Conservation (phyloP, 2,888 invertebrate species). For the Glyphotaelius pellucidus region DNA sequence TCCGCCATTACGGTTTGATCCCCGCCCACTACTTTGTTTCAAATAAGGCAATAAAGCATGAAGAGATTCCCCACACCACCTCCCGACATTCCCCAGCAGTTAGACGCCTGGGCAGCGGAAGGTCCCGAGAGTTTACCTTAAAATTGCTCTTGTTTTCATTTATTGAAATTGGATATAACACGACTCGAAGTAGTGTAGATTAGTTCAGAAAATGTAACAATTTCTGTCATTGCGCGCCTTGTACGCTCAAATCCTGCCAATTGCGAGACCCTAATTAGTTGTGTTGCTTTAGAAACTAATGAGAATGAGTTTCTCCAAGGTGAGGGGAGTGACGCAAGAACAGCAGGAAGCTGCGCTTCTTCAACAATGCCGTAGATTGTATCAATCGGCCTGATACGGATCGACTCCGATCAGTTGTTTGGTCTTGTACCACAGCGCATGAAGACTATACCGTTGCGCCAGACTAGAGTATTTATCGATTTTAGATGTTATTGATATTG, state of each 20-base stretch:
- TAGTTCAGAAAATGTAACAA: not conserved
- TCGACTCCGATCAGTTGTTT: not conserved
- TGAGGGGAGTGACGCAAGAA: not conserved
- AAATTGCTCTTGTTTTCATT: too few species aligned
- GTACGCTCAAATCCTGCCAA: not conserved
- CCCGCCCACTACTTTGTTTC: not conserved
- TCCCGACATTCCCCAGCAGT: not conserved
- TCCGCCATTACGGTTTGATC: not conserved
- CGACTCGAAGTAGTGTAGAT: not conserved
- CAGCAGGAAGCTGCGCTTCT: not conserved
- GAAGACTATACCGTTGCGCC: not conserved
- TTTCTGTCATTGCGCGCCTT: not conserved
- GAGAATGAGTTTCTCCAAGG: not conserved
- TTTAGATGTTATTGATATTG: not conserved
- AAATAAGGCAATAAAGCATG: not conserved
- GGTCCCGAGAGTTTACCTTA: not conserved
- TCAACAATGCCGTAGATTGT: not conserved
- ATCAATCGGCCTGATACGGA: not conserved
- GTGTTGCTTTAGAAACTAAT: not conserved
- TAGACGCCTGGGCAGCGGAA: not conserved
- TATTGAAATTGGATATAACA: not conserved
- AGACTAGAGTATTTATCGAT: not conserved
- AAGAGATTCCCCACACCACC: not conserved
- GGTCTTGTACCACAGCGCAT: not conserved
- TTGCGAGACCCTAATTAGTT: not conserved